Percentiles rank a stretch among this genome's conserved stretches.
phyloP scores from a whole-genome alignment of 2,113 vertebrate genomes.

The Centropus bengalensis region DNA sequence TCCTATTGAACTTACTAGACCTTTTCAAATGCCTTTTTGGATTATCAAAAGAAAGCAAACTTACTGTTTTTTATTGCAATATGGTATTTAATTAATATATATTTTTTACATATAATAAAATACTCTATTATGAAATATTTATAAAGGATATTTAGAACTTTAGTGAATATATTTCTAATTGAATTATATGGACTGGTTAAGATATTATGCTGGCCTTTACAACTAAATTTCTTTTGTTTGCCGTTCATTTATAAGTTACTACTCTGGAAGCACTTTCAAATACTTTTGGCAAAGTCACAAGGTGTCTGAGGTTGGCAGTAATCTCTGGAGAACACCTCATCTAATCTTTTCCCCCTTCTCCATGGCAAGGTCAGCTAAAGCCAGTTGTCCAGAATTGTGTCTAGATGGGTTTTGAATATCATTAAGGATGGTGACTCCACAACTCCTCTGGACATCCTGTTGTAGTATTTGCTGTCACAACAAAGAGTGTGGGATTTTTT shows the following conservation, averaged over 20 bases:
- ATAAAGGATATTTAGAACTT: neutral
- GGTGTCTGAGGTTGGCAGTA: neutral
- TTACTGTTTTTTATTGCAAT: neutral
- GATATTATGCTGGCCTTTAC: neutral
- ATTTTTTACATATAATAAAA: neutral
- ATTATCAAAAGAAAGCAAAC: neutral
- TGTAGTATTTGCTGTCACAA: neutral
- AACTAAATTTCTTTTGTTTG: neutral
- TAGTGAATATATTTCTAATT: neutral
- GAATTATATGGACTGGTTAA: neutral
- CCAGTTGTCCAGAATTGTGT: neutral
- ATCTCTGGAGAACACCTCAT: neutral
- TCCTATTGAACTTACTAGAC: neutral
- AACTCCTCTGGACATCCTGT: neutral
- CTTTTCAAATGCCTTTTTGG: conserved; percentile 12
- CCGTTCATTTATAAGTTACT: neutral
- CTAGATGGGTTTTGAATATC: neutral
- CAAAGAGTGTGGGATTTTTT: neutral
- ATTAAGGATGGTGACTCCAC: neutral
- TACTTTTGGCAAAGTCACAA: neutral
- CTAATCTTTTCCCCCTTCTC: neutral
- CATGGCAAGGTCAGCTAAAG: neutral
- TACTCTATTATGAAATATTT: neutral
- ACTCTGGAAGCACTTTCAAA: neutral
- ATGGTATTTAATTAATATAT: neutral